phyloP scores from a whole-genome alignment of 1,140 invertebrate genomes.

The Ips typographus region DNA sequence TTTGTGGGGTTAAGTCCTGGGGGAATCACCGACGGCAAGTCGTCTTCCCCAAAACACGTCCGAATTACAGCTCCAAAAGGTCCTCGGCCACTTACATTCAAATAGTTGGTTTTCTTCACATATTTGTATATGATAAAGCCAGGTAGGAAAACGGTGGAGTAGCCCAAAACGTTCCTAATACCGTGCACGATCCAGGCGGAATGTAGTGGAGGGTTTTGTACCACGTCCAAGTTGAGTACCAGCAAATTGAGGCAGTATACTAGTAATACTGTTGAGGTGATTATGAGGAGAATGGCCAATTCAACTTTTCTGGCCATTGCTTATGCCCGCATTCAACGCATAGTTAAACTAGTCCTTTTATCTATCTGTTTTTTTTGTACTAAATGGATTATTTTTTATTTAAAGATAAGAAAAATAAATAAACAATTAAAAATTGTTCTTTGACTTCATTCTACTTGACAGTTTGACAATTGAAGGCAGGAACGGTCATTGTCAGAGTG shows the following conservation, averaged over 20 bases:
- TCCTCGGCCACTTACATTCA: constrained; percentile 75
- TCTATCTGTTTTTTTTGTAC: too few species aligned
- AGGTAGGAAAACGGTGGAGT: constrained; percentile 84
- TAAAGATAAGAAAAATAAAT: too few species aligned
- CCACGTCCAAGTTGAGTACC: constrained; percentile 35
- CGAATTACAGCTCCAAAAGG: constrained; percentile 58
- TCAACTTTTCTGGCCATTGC: constrained; percentile 42
- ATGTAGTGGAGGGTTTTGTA: constrained; percentile 44
- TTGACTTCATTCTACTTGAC: too few species aligned
- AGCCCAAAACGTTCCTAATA: constrained; percentile 82
- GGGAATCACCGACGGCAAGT: constrained; percentile 39
- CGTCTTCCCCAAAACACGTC: constrained; percentile 63
- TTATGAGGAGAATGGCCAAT: constrained; percentile 43
- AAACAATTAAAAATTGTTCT: too few species aligned
- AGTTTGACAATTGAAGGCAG: too few species aligned
- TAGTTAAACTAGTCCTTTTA: too few species aligned
- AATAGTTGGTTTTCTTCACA: constrained; percentile 75
- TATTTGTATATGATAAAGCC: constrained; percentile 84
- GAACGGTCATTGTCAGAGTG: too few species aligned
- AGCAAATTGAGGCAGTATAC: constrained; percentile 42
- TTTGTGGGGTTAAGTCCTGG: constrained; percentile 42
- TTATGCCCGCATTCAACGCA: too few species aligned
- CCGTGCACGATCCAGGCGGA: constrained; percentile 79
- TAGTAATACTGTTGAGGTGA: constrained; percentile 36
- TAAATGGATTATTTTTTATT: too few species aligned